Evolutionary conservation across 2,888 invertebrate genomes (phyloP).

Genomic region (Drosophila picticornis): DNA sequence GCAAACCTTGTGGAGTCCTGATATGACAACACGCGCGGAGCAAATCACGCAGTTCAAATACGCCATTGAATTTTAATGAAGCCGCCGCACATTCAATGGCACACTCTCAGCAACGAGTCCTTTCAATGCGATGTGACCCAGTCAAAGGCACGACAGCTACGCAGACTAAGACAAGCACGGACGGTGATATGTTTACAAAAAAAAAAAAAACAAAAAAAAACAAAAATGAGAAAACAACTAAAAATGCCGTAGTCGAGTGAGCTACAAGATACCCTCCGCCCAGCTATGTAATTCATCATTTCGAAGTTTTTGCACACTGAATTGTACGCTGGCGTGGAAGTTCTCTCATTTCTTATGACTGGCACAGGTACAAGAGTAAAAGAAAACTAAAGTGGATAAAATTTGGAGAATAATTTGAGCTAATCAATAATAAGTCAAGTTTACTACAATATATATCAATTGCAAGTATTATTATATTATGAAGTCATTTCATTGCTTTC

Average conservation of each 20-base stretch:
- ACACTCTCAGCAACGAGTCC: constrained; percentile 16
- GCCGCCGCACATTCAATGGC: constrained; percentile 30
- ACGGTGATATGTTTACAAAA: constrained; percentile 59
- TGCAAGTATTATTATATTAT: too few relatives aligned
- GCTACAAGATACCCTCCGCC: neutral
- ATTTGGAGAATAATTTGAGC: neutral
- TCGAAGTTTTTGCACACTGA: neutral
- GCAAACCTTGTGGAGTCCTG: constrained; percentile 12
- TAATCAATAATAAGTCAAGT: neutral
- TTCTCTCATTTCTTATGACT: neutral
- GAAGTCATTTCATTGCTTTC: neutral
- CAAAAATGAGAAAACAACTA: neutral
- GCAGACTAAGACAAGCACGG: constrained; percentile 7
- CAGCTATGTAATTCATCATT: neutral
- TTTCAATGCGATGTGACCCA: constrained; percentile 4
- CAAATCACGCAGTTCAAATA: constrained; percentile 74
- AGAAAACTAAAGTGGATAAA: neutral
- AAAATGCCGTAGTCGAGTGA: constrained; percentile 9
- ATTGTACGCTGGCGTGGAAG: neutral
- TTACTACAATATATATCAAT: neutral
- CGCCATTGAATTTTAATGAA: constrained; percentile 81
- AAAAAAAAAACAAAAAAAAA: neutral
- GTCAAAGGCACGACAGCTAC: neutral
- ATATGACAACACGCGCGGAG: constrained; percentile 56
- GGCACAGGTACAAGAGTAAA: neutral